Evolutionary conservation across 2,113 vertebrate species (phyloP), one percentile per base, ranked within the genome.

Genomic region (Falcunculus frontatus): DNA sequence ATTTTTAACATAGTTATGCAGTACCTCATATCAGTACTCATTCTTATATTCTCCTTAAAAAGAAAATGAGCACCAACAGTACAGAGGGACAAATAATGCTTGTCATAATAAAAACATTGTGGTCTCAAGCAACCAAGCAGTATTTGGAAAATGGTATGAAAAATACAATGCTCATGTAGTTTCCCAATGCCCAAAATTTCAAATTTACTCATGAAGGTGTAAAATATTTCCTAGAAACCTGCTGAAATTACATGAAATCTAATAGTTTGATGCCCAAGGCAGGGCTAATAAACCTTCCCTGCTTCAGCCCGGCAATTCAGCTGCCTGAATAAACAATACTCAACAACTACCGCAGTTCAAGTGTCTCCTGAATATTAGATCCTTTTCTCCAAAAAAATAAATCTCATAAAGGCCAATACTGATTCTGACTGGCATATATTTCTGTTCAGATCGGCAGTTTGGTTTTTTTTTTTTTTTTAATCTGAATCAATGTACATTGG

Each of bases 291-390:
- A 91, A 91, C 91, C 70, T 93, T 75, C 62, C 64, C 44, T 60
- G 60, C 59, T 94, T 94, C 92, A 92, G 63, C 67, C 70, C 67
- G 90, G 62, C 55, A 76, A 41, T 88, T 95, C 84, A 80, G 37
- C 82, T 78, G 63, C 70, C 60, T 93, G 83, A 96, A 97, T 93
- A 95, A 97, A 89, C 80, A 96, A 87, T 60, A 93, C 50, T 69
- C 49, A 87, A 69, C 70, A 56, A 76, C 75, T 50, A 64, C 35
- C 64, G 59, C 56, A 76, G 70, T 75, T 91, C 87, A 84, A 91
- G 56, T 46, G 30, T 49, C 76, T 94, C 80, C 42, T 85, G 70
- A 95, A 84, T 90, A 97, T 76, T 91, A 95, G 73, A 94, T 78
- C 46, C 50, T 39, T 42, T 87, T 80, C 73, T 78, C 56, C 55